Percentiles rank a stretch among this genome's conserved stretches.
These are phyloP conservation scores for Acleris holmiana DNA, from an alignment of 2,888 invertebrate species.

Conservation along the genomic window DNA sequence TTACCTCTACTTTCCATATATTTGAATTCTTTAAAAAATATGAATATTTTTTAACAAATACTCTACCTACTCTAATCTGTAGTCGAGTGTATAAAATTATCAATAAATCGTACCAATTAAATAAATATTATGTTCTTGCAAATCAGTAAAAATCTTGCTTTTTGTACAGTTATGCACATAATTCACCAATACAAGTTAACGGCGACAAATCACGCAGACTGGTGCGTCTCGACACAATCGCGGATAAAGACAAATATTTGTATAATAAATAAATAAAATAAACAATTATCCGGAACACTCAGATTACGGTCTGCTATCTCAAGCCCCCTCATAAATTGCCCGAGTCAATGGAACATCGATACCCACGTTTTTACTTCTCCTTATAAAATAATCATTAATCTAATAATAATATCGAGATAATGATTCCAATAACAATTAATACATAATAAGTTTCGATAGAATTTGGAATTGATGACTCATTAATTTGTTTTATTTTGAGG, in stretches of 20 bases:
- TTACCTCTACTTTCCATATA: too few relatives aligned
- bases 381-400: slow-evolving; percentile 62
- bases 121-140: slow-evolving; percentile 8
- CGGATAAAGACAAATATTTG: slow-evolving; percentile 33
- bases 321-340: slow-evolving; percentile 41
- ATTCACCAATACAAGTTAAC: slow-evolving; percentile 25
- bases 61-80: too few relatives aligned
- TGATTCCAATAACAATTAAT: slow-evolving; percentile 68
- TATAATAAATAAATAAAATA: slow-evolving; percentile 38
- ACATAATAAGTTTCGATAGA: slow-evolving; percentile 59
- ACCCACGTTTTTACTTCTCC: slow-evolving; percentile 43
- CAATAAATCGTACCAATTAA: neutral
- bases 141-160: slow-evolving; percentile 2
- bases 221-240: slow-evolving; percentile 25
- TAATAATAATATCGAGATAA: slow-evolving; percentile 57
- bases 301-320: slow-evolving; percentile 34
- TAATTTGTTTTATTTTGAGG: slow-evolving; percentile 56
- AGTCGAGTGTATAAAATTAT: too few relatives aligned
- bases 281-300: slow-evolving; percentile 35
- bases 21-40: too few relatives aligned
- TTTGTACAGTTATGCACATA: slow-evolving; percentile 19
- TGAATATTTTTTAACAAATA: too few relatives aligned
- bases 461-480: slow-evolving; percentile 56
- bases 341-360: slow-evolving; percentile 43
- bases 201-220: slow-evolving; percentile 31